Percentiles rank a stretch among this genome's conserved stretches.
Conservation (phyloP, 2,797 vertebrate species). For the Melanogrammus aeglefinus region DNA sequence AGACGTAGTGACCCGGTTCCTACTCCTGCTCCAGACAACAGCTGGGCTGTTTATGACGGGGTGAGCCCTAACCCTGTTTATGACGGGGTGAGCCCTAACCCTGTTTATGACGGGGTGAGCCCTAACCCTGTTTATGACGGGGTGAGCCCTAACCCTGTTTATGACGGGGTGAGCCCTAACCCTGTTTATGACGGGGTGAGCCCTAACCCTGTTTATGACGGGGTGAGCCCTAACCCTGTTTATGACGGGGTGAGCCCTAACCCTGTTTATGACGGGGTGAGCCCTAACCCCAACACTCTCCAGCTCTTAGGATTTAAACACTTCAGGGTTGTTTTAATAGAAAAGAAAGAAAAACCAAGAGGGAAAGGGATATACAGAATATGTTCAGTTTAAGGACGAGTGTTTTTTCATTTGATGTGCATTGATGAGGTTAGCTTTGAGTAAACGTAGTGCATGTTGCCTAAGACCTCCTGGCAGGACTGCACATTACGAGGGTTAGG, state of each 20-base stretch:
- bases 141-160: too few species aligned
- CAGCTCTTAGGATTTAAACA: conserved; percentile 44
- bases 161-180: too few species aligned
- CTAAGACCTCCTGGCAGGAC: conserved; percentile 85
- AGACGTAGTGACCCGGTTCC: not conserved
- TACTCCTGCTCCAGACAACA: conserved; percentile 37
- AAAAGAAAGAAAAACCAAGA: conserved; percentile 34
- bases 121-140: too few species aligned
- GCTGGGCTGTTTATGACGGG: conserved; percentile 40
- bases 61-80: too few species aligned
- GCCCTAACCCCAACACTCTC: too few species aligned
- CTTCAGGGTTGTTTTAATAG: conserved; percentile 66
- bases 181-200: conserved; percentile 23
- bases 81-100: too few species aligned
- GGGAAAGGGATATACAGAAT: conserved; percentile 49
- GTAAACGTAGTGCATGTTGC: conserved; percentile 78
- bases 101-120: too few species aligned
- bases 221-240: too few species aligned
- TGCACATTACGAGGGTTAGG: conserved; percentile 81
- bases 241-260: too few species aligned
- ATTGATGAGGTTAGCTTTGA: conserved; percentile 75
- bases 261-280: too few species aligned
- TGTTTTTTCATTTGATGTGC: conserved; percentile 62
- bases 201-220: conserved; percentile 23
- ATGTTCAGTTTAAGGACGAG: conserved; percentile 56